Conservation (phyloP, 2,797 vertebrate genomes). For the Pogonophryne albipinna region DNA sequence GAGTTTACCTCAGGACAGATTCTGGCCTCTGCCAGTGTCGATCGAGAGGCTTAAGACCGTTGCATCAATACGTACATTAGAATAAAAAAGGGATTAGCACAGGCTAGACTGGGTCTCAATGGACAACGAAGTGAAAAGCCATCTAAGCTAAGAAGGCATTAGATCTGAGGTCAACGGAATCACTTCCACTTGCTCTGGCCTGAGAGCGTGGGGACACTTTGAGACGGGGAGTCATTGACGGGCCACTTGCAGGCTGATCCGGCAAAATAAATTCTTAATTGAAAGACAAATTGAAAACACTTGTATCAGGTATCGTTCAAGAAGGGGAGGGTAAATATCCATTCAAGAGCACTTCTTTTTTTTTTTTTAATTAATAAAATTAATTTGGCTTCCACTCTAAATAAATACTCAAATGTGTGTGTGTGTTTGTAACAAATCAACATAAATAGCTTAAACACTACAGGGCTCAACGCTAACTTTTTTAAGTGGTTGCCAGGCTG, state of each 20-base stretch:
- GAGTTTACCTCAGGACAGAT: conserved; percentile 34
- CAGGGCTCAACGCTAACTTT: too few species aligned
- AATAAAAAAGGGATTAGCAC: conserved; percentile 75
- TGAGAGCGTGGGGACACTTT: conserved; percentile 42
- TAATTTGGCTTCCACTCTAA: conserved; percentile 5
- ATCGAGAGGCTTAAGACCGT: conserved; percentile 69
- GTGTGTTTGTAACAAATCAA: conserved; percentile 23
- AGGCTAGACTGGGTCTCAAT: conserved; percentile 70
- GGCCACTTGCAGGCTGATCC: conserved; percentile 31
- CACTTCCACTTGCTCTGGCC: conserved; percentile 36
- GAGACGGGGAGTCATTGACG: conserved; percentile 17
- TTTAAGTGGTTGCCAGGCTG: too few species aligned
- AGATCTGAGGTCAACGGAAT: conserved; percentile 69
- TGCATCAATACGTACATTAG: conserved; percentile 74
- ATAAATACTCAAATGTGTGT: conserved; percentile 12
- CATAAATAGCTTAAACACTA: conserved; percentile 3
- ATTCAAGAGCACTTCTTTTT: too few species aligned
- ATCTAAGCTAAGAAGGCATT: conserved; percentile 68
- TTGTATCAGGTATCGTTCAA: background rate
- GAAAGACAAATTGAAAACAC: background rate
- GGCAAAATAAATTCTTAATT: conserved; percentile 5
- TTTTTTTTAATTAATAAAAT: too few species aligned
- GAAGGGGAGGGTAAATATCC: too few species aligned
- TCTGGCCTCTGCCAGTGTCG: conserved; percentile 54
- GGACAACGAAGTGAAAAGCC: conserved; percentile 66